These are phyloP conservation scores for Nyctereutes procyonoides DNA, from an alignment of 2,113 vertebrate species.

Conservation along the genomic window DNA sequence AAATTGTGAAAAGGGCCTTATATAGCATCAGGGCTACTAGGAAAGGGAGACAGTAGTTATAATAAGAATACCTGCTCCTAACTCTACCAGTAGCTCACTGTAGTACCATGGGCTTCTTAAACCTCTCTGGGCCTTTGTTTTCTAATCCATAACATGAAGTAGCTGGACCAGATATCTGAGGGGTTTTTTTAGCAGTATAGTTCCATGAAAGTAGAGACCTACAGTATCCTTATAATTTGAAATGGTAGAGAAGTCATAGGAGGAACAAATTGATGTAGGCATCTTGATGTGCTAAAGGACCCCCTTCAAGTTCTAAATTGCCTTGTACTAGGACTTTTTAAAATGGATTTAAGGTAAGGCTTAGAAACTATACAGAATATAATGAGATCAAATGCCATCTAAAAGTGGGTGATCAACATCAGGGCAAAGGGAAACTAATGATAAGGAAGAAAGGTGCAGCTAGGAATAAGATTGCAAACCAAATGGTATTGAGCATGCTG, in stretches of 20 bases:
- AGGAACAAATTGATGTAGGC: not conserved
- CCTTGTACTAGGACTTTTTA: conserved; percentile 18
- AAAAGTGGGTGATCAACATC: conserved; percentile 29
- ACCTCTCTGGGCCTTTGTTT: conserved; percentile 44
- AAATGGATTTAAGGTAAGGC: conserved; percentile 20
- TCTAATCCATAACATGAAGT: not conserved
- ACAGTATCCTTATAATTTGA: conserved; percentile 45
- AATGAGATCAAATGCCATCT: not conserved
- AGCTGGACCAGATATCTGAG: not conserved
- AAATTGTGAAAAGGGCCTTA: conserved; percentile 19
- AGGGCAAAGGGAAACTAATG: conserved; percentile 30
- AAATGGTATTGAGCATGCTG: not conserved
- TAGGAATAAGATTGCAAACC: conserved; percentile 15
- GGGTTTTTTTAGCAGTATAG: not conserved
- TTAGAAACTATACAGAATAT: conserved; percentile 43
- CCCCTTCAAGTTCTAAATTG: conserved; percentile 46
- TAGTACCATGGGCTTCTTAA: not conserved
- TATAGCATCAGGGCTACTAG: not conserved
- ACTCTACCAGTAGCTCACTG: not conserved
- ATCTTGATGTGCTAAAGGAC: conserved; percentile 12
- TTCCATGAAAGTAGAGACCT: conserved; percentile 24
- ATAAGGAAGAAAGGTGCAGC: not conserved
- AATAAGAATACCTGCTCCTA: not conserved
- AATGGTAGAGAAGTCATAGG: conserved; percentile 18
- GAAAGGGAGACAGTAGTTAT: conserved; percentile 16